Percentiles rank a stretch among this genome's conserved stretches.
These are phyloP conservation scores for Pluvialis apricaria DNA, from an alignment of 2,113 vertebrate genomes.

Conservation along the genomic window DNA sequence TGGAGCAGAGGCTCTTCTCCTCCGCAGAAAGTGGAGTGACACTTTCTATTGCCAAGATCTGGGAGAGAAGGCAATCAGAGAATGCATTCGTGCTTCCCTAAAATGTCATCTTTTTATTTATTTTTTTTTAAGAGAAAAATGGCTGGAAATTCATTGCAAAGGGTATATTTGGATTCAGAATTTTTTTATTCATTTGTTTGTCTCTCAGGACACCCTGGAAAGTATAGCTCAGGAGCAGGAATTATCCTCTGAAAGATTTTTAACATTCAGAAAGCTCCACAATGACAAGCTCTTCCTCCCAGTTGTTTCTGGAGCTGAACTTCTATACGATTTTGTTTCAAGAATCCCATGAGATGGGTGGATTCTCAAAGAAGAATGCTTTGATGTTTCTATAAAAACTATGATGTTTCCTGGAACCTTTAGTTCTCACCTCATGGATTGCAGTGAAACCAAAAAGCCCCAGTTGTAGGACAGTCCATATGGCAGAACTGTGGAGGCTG, in stretches of 20 bases:
- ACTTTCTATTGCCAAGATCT: not conserved
- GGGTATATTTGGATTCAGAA: not conserved
- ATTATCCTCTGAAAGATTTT: not conserved
- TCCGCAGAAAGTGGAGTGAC: not conserved
- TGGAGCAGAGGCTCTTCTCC: not conserved
- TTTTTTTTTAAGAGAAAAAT: not conserved
- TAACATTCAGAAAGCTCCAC: not conserved
- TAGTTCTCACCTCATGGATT: not conserved
- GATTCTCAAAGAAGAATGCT: not conserved
- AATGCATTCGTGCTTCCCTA: not conserved
- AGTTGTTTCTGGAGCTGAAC: not conserved
- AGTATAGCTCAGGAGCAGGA: not conserved
- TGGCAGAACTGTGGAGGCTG: not conserved
- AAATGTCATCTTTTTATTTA: not conserved
- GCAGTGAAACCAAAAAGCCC: not conserved
- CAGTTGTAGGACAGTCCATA: not conserved
- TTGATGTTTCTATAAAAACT: not conserved
- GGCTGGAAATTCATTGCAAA: not conserved
- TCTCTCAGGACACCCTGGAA: not conserved
- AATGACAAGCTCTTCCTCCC: not conserved
- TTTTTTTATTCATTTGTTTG: not conserved
- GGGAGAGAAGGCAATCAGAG: not conserved
- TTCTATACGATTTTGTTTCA: not conserved
- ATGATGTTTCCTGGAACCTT: not conserved
- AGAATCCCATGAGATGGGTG: not conserved